Evolutionary conservation across 1,140 invertebrate species (phyloP), one percentile per base, ranked within the genome.

Genomic region (Drosophila lacertosa): DNA sequence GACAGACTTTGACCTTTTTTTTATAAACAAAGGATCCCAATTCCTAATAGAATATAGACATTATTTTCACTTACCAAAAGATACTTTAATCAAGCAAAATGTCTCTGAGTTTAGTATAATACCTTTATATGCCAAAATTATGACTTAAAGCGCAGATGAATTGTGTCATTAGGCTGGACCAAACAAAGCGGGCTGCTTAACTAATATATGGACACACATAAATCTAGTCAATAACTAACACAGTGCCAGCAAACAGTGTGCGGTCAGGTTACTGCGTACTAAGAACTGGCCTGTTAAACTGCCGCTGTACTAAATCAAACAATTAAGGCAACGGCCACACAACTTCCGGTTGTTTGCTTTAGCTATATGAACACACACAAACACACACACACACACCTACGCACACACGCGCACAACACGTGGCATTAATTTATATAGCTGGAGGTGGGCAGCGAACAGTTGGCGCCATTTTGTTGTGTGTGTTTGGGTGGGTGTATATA

Each of bases 341-440:
- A 76, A 77, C 81, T 88, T 86, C 81, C 81, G 82, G 64, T 67
- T 78, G 67, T 70, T 66, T 71, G 55, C 39, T 15, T 44, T 55
- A 22, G 29, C 57, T 29, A 60, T 51, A 57, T 35, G 33, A 3
- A 50, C 26, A 32, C 44, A 62, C 13, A 20, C n/a, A 57, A 47
- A 44, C 55, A 44, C 32, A 42, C 15, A 59, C 59, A 37, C 37
- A 53, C 33, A 29, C 65, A 32, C 48, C 16, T 37, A 45, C 22
- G 9, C 18, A 35, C 9, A 42, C n/a, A 60, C 20, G 13, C 18
- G 10, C 20, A 63, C 29, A 35, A 44, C 68, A 77, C 69, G 74
- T 88, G 77, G 40, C 62, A 57, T 51, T 63, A 63, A 75, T 75
- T 72, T 66, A 57, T 40, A 78, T 78, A 77, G 54, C 74, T 72